Evolutionary conservation across 2,113 vertebrate genomes (phyloP).

Genomic region (Holacanthus passer): DNA sequence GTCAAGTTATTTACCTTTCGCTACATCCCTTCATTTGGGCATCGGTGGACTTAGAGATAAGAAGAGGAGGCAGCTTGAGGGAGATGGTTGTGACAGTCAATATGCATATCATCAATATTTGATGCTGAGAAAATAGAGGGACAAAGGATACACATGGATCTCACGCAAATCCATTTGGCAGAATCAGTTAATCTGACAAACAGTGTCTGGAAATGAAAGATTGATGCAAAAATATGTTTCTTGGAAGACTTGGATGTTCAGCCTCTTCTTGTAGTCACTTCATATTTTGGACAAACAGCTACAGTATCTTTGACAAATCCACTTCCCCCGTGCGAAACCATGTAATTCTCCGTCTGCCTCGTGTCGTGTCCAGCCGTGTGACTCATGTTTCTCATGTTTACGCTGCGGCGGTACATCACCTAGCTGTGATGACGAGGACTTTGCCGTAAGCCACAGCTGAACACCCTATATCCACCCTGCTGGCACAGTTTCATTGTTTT

Average conservation of each 20-base stretch:
- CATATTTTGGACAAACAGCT: constrained; percentile 30
- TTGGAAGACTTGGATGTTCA: constrained; percentile 3
- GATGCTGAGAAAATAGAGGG: constrained; percentile 49
- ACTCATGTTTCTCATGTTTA: constrained; percentile 65
- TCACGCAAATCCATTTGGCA: constrained; percentile 31
- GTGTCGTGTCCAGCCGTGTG: constrained; percentile 51
- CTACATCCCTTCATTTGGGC: constrained; percentile 11
- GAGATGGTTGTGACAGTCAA: constrained; percentile 40
- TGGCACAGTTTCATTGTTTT: constrained; percentile 75
- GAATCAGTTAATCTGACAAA: constrained; percentile 47
- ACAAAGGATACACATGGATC: constrained; percentile 39
- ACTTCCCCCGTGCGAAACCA: constrained; percentile 8
- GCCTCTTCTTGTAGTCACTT: constrained; percentile 11
- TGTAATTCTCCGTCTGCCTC: constrained; percentile 59
- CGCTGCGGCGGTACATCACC: constrained; percentile 54
- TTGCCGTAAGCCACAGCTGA: constrained; percentile 61
- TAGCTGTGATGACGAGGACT: constrained; percentile 58
- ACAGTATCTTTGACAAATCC: constrained; percentile 30
- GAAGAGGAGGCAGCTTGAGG: constrained; percentile 18
- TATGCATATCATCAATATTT: constrained; percentile 66
- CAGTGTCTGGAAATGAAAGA: constrained; percentile 28
- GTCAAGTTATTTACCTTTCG: constrained; percentile 5
- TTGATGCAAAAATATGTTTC: constrained; percentile 26
- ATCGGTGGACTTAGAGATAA: constrained; percentile 18
- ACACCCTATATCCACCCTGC: constrained; percentile 67